A percentile compares a stretch with the other conserved stretches of the same genome.
Evolutionary conservation across 2,888 invertebrate genomes (phyloP).

Genomic region (Hemithea aestivaria): DNA sequence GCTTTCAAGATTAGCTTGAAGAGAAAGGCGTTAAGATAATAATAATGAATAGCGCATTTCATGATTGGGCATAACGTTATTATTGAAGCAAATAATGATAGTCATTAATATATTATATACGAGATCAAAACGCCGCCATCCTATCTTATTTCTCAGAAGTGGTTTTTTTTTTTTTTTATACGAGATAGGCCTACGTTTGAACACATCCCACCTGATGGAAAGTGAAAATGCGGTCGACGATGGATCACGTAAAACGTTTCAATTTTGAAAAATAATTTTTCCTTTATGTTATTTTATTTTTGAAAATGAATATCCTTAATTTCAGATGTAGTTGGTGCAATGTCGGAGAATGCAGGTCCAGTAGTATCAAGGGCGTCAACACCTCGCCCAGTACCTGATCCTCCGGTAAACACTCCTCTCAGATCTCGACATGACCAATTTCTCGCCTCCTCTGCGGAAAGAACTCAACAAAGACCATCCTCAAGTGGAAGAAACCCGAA

Average conservation of each 20-base stretch:
- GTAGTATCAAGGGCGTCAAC: conserved; percentile 71
- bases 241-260: neutral
- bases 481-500: conserved; percentile 74
- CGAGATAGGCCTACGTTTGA: no score
- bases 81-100: conserved; percentile 25
- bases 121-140: no score
- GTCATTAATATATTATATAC: no score
- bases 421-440: conserved; percentile 81
- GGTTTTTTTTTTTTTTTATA: no score
- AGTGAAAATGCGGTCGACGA: no score
- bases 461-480: conserved; percentile 65
- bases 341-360: conserved; percentile 72
- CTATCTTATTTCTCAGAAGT: conserved; percentile 17
- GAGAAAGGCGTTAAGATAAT: conserved; percentile 55
- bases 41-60: no score
- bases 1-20: conserved; percentile 39
- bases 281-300: no score
- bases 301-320: conserved; percentile 31
- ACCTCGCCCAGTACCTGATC: conserved; percentile 71
- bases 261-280: no score
- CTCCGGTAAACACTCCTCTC: conserved; percentile 62
- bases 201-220: no score
- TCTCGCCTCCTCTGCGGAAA: conserved; percentile 75
- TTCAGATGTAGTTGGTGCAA: conserved; percentile 62
- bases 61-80: no score